These are phyloP conservation scores for Leptatherina wallacei DNA, from an alignment of 2,797 vertebrate genomes.

Conservation along the genomic window DNA sequence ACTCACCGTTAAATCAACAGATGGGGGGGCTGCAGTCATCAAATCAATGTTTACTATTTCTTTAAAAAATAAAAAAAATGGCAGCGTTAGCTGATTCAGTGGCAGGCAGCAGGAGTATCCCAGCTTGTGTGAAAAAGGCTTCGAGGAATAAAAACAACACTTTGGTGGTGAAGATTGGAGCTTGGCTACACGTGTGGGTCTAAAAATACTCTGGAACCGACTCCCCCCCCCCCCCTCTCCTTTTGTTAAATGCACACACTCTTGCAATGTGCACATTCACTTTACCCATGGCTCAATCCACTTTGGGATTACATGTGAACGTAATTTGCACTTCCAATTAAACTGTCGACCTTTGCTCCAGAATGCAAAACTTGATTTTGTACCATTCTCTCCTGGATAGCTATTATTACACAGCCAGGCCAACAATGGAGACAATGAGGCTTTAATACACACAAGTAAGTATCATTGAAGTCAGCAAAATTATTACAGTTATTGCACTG, in stretches of 20 bases:
- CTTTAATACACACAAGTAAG: slow-evolving; percentile 33
- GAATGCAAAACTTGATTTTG: slow-evolving; percentile 83
- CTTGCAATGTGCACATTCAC: slow-evolving; percentile 75
- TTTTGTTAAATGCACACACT: slow-evolving; percentile 72
- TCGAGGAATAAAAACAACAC: slow-evolving; percentile 54
- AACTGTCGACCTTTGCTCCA: slow-evolving; percentile 90
- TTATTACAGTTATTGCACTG: slow-evolving; percentile 30
- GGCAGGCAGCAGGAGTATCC: slow-evolving; percentile 40
- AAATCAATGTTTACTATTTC: slow-evolving; percentile 76
- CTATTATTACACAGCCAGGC: slow-evolving; percentile 78
- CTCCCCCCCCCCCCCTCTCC: slow-evolving; percentile 20
- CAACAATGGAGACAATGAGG: slow-evolving; percentile 48
- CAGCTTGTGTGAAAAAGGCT: slow-evolving; percentile 45
- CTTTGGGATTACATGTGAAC: slow-evolving; percentile 91
- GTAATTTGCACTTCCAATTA: slow-evolving; percentile 96
- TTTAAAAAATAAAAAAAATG: slow-evolving; percentile 52
- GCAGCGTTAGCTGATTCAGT: slow-evolving; percentile 52
- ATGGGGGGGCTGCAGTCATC: slow-evolving; percentile 61
- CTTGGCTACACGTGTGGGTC: slow-evolving; percentile 72
- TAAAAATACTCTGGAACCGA: slow-evolving; percentile 70
- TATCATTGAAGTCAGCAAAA: slow-evolving; percentile 68
- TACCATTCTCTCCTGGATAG: slow-evolving; percentile 70
- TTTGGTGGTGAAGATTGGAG: slow-evolving; percentile 66
- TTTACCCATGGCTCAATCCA: slow-evolving; percentile 84
- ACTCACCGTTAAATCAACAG: slow-evolving; percentile 59